Evolutionary conservation across 2,113 vertebrate species (phyloP).

Genomic region (Mola mola): DNA sequence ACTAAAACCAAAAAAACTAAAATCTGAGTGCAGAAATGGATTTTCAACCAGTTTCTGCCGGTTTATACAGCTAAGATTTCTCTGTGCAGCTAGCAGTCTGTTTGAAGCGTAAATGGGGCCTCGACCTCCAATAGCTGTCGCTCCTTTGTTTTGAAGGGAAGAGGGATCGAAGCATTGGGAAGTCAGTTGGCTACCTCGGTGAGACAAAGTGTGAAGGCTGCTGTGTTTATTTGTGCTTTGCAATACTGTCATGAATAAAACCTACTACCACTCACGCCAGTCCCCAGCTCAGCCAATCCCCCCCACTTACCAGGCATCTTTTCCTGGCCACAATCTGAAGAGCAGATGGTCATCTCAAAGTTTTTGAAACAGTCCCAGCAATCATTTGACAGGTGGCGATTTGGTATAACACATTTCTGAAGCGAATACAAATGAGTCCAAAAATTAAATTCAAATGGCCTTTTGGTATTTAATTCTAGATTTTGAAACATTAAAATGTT

Average conservation of each 20-base stretch:
- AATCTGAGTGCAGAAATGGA: not conserved
- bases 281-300: not conserved
- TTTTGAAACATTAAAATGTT: slow-evolving; percentile 20
- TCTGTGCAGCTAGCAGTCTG: slow-evolving; percentile 51
- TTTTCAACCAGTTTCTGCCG: slow-evolving; percentile 17
- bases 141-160: slow-evolving; percentile 81
- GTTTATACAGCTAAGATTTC: slow-evolving; percentile 46
- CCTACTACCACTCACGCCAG: not conserved
- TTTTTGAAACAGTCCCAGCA: slow-evolving; percentile 26
- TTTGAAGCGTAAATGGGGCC: slow-evolving; percentile 56
- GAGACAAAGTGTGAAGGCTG: slow-evolving; percentile 70
- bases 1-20: not conserved
- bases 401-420: no score
- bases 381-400: slow-evolving; percentile 44
- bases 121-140: slow-evolving; percentile 65
- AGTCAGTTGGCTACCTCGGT: slow-evolving; percentile 80
- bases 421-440: not conserved
- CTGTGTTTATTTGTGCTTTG: slow-evolving; percentile 51
- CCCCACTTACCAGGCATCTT: not conserved
- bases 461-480: not conserved
- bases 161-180: slow-evolving; percentile 81
- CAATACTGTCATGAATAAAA: slow-evolving; percentile 19
- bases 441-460: not conserved
- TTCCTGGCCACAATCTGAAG: not conserved
- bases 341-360: slow-evolving; percentile 19